Conservation (phyloP, 2,888 invertebrate genomes). For the Mesorhabditis sp. region DNA sequence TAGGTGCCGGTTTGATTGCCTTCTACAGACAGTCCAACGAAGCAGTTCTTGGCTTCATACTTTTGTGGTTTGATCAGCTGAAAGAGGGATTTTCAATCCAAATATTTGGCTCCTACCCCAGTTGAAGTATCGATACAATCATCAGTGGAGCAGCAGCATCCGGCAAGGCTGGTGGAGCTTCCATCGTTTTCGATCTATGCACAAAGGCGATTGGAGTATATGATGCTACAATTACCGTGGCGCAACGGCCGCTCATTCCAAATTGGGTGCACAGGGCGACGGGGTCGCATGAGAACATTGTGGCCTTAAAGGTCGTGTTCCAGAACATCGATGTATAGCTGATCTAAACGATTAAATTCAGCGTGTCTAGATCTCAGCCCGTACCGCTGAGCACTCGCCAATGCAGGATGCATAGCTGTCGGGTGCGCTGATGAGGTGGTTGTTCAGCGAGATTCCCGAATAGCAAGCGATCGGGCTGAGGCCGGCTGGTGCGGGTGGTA, state of each 20-base stretch:
- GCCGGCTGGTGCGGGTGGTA: neutral
- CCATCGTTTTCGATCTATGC: slow-evolving; percentile 14
- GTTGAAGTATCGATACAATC: slow-evolving; percentile 21
- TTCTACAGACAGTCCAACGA: slow-evolving; percentile 21
- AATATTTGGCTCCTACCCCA: neutral
- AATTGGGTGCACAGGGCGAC: slow-evolving; percentile 21
- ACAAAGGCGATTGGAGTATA: neutral
- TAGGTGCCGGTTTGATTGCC: neutral
- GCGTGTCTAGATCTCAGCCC: neutral
- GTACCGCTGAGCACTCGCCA: neutral
- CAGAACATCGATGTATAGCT: slow-evolving; percentile 20
- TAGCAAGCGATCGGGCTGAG: slow-evolving; percentile 24
- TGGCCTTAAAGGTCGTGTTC: slow-evolving; percentile 16
- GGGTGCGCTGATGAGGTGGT: neutral
- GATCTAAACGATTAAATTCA: slow-evolving; percentile 16
- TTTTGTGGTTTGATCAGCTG: slow-evolving; percentile 4
- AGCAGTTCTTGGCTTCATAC: slow-evolving; percentile 16
- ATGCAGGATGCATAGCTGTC: neutral
- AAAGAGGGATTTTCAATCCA: neutral
- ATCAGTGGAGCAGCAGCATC: slow-evolving; percentile 27
- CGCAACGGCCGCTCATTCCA: slow-evolving; percentile 22
- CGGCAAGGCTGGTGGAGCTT: slow-evolving; percentile 21
- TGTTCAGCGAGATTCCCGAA: slow-evolving; percentile 25
- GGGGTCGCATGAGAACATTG: slow-evolving; percentile 28
- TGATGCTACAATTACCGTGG: neutral